Percentiles rank a stretch among this genome's conserved stretches.
These are phyloP conservation scores for Bradypodion pumilum DNA, from an alignment of 2,797 vertebrate genomes.

Conservation along the genomic window DNA sequence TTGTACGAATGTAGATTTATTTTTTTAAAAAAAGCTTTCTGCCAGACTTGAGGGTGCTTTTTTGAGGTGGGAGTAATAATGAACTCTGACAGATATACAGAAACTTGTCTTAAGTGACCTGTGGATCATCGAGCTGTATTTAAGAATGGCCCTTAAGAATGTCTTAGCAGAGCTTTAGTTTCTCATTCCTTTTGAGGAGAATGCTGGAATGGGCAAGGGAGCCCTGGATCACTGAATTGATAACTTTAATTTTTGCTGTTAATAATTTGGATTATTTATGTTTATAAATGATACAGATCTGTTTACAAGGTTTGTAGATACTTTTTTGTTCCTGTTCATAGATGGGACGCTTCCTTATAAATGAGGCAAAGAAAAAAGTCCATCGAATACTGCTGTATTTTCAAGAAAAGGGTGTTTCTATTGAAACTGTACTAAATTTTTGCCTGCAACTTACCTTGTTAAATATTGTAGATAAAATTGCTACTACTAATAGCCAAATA, in stretches of 20 bases:
- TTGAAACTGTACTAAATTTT: conserved; percentile 99
- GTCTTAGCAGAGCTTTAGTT: conserved; percentile 86
- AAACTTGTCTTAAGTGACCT: conserved; percentile 91
- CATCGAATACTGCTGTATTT: conserved; percentile 99
- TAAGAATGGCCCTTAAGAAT: conserved; percentile 80
- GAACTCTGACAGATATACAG: conserved; percentile 83
- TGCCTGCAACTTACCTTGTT: conserved; percentile 99
- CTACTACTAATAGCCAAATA: conserved; percentile 98
- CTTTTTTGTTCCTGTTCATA: conserved; percentile 96
- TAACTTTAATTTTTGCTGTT: conserved; percentile 95
- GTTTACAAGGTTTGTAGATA: conserved; percentile 99
- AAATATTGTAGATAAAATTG: conserved; percentile 99
- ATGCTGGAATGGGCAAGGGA: conserved; percentile 72
- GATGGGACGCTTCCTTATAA: conserved; percentile 98
- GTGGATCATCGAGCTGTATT: conserved; percentile 84
- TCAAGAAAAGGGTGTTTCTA: conserved; percentile 99
- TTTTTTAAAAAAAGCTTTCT: conserved; percentile 88
- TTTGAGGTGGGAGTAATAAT: conserved; percentile 80
- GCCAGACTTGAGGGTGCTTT: conserved; percentile 87
- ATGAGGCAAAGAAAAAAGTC: conserved; percentile 90
- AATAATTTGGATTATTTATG: conserved; percentile 99
- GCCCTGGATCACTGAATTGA: conserved; percentile 89
- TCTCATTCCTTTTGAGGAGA: conserved; percentile 81
- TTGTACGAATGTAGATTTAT: conserved; percentile 96
- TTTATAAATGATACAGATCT: conserved; percentile 98